Evolutionary conservation across 1,140 invertebrate genomes (phyloP).

Genomic region (Penaeus chinensis): DNA sequence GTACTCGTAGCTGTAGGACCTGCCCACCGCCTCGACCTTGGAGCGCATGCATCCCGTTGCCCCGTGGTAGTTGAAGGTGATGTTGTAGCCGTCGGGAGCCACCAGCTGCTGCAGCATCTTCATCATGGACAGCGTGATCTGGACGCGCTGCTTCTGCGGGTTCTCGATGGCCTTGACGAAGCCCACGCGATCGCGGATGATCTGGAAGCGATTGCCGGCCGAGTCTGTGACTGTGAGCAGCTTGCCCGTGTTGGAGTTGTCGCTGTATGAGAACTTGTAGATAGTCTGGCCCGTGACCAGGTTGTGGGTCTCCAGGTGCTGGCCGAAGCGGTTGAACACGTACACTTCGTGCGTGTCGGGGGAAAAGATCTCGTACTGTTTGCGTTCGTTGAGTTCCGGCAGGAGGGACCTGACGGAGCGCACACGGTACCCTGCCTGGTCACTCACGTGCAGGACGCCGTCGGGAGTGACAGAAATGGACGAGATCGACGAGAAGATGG

Average conservation of each 20-base stretch:
- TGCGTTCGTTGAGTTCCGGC: slow-evolving; percentile 77
- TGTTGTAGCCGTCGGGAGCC: slow-evolving; percentile 62
- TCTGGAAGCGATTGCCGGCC: slow-evolving; percentile 89
- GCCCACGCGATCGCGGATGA: slow-evolving; percentile 82
- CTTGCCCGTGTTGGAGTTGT: slow-evolving; percentile 95
- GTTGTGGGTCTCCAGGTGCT: slow-evolving; percentile 91
- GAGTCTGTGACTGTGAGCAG: slow-evolving; percentile 91
- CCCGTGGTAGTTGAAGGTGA: slow-evolving; percentile 62
- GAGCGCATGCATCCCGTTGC: slow-evolving; percentile 79
- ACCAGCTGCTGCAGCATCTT: slow-evolving; percentile 57
- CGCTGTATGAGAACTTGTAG: slow-evolving; percentile 94
- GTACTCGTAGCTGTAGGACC: slow-evolving; percentile 94
- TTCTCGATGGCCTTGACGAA: slow-evolving; percentile 60
- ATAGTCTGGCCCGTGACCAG: slow-evolving; percentile 91
- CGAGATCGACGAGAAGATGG: slow-evolving; percentile 94
- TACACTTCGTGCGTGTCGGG: slow-evolving; percentile 96
- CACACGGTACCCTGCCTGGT: slow-evolving; percentile 91
- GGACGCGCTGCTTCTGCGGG: slow-evolving; percentile 60
- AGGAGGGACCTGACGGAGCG: slow-evolving; percentile 88
- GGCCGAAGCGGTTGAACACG: slow-evolving; percentile 94
- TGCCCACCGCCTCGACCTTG: slow-evolving; percentile 88
- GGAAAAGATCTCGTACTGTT: slow-evolving; percentile 92
- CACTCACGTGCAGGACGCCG: slow-evolving; percentile 92
- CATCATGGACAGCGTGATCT: slow-evolving; percentile 54
- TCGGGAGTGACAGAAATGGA: slow-evolving; percentile 93